These are phyloP conservation scores for Elachura formosa DNA, from an alignment of 2,113 vertebrate species.

Conservation along the genomic window DNA sequence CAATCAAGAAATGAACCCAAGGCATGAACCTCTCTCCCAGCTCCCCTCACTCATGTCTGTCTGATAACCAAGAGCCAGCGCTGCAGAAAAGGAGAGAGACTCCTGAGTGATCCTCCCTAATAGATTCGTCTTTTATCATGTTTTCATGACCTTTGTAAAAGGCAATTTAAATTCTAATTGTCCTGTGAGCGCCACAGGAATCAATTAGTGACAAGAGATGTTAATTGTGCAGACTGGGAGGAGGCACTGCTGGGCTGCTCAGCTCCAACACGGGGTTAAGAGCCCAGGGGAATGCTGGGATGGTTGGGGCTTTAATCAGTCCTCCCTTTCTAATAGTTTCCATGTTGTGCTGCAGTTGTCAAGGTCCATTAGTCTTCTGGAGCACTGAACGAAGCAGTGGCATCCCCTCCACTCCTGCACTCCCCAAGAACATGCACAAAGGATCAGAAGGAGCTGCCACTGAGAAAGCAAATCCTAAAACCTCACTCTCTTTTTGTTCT, in stretches of 20 bases:
- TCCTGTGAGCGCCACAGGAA: conserved; percentile 71
- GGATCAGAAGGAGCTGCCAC: background rate
- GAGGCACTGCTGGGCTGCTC: conserved; percentile 3
- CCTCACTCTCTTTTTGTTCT: background rate
- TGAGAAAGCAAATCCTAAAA: background rate
- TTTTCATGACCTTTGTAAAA: conserved; percentile 78
- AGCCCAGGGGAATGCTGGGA: conserved; percentile 42
- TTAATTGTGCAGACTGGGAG: conserved; percentile 67
- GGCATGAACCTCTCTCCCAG: background rate
- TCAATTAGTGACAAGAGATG: conserved; percentile 74
- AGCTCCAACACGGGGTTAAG: conserved; percentile 48
- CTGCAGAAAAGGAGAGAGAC: background rate
- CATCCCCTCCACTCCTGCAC: background rate
- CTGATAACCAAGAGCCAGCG: background rate
- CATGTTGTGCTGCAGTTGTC: conserved; percentile 28
- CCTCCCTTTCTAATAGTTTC: conserved; percentile 42
- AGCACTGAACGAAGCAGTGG: background rate
- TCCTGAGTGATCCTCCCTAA: conserved; percentile 57
- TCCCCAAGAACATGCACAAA: background rate
- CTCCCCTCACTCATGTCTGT: background rate
- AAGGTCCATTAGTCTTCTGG: conserved; percentile 49
- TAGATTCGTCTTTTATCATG: conserved; percentile 73
- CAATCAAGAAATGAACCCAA: background rate
- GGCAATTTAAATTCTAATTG: conserved; percentile 80
- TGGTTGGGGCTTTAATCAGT: conserved; percentile 29